Evolutionary conservation across 2,113 vertebrate species (phyloP), one percentile per base, ranked within the genome.

Genomic region (Rhipidura dahli): DNA sequence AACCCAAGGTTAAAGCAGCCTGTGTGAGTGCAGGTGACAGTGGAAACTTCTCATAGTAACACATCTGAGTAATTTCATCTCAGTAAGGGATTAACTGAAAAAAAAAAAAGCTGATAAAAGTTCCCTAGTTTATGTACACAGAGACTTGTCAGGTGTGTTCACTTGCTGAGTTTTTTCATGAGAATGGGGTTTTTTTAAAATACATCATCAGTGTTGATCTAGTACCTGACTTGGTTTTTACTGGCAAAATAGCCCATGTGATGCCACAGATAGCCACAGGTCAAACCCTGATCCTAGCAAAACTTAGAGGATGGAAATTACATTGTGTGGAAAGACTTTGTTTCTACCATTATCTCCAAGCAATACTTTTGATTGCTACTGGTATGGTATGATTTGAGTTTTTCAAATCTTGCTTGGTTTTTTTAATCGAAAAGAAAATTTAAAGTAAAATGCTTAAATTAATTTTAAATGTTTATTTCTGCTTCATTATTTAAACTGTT

Each of bases 401-500:
- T 80, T 93, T 33, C 8, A 81, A 64, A 24, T 42, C 33, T 33
- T 45, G 11, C 7, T 71, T 59, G 11, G 2, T 45, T 92, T 75
- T 66, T 10, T 59, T 83, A 72, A 72, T 42, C 57, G 45, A 72
- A 93, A 91, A 82, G 30, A 63, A 79, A 69, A 50, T 56, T 50
- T 87, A 27, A 85, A 86, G n/a, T 87, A 75, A 89, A 59, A 83
- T 49, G 47, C 47, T 87, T 84, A 91, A 93, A 92, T 78, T 75
- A 65, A 87, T 13, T 3, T 47, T 79, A 53, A 83, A 14, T 81
- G 37, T 85, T 97, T 90, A 92, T 49, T 96, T 96, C 82, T 93
- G 86, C 66, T 97, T 97, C 63, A 68, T 95, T 91, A 92, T 92
- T 72, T 90, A 79, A 93, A 88, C 27, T 90, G 65, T 79, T 86